Percentiles rank a stretch among this genome's conserved stretches.
Conservation (phyloP, 2,888 invertebrate genomes). For the Agrotis clavis region DNA sequence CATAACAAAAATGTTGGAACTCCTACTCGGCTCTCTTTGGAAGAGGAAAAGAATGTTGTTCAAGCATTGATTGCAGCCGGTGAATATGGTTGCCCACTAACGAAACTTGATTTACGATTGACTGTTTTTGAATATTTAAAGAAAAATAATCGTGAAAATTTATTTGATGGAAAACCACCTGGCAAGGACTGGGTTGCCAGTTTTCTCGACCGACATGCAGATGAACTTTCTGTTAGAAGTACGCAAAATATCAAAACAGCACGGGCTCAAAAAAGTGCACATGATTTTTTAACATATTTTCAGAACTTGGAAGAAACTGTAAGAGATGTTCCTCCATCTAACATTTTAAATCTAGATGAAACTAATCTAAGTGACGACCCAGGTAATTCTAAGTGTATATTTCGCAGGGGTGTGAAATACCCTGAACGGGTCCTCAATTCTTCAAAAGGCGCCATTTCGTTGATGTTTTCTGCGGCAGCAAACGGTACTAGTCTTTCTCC, state of each 20-base stretch:
- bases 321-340: constrained; percentile 4
- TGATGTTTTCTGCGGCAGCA: not conserved
- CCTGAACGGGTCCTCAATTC: constrained; percentile 10
- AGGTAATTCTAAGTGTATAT: constrained; percentile 10
- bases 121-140: not conserved
- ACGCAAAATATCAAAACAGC: constrained; percentile 18
- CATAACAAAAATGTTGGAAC: constrained; percentile 1
- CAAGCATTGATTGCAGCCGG: constrained; percentile 1
- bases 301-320: constrained; percentile 4
- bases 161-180: constrained; percentile 7
- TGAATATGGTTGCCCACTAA: constrained; percentile 5
- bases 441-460: not conserved
- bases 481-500: constrained; percentile 4
- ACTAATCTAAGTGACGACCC: constrained; percentile 7
- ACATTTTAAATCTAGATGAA: constrained; percentile 6
- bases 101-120: constrained; percentile 6
- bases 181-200: constrained; percentile 1
- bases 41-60: not conserved
- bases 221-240: constrained; percentile 9
- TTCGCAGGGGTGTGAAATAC: constrained; percentile 12
- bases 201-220: constrained; percentile 4
- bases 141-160: constrained; percentile 1
- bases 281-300: not conserved
- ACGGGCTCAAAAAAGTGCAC: not conserved
- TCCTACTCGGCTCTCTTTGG: constrained; percentile 1